Conservation (phyloP, 2,797 vertebrate species). For the Hippoglossus hippoglossus region DNA sequence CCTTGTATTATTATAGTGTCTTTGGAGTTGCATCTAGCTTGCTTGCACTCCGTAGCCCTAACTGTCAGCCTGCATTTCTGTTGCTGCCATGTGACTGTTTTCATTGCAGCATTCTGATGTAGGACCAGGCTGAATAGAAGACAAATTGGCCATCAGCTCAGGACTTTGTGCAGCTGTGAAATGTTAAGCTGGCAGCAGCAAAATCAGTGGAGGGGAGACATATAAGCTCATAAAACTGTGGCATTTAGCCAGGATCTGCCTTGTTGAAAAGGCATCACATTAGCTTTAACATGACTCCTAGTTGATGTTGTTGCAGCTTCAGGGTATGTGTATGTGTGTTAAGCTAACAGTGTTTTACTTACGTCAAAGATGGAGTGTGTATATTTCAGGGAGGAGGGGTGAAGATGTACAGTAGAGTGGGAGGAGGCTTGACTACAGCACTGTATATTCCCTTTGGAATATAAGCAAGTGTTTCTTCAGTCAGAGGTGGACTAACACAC, state of each 20-base stretch:
- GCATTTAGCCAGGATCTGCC: conserved; percentile 25
- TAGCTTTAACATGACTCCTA: conserved; percentile 23
- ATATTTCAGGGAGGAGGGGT: background rate
- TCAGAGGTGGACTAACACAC: background rate
- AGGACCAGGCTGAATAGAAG: background rate
- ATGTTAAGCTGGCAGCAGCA: background rate
- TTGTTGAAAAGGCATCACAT: conserved; percentile 10
- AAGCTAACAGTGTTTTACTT: conserved; percentile 10
- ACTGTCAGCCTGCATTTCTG: background rate
- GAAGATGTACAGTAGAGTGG: conserved; percentile 31
- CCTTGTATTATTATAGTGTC: background rate
- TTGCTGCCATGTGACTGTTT: conserved; percentile 2
- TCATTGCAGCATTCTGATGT: background rate
- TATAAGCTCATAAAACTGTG: conserved; percentile 7
- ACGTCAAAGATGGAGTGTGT: conserved; percentile 9
- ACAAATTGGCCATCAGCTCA: background rate
- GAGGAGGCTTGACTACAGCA: conserved; percentile 23
- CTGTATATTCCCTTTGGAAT: conserved; percentile 18
- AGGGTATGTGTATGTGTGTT: conserved; percentile 8
- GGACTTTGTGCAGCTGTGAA: conserved; percentile 3
- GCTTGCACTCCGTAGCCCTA: background rate
- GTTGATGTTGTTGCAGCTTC: background rate
- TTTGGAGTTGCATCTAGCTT: background rate
- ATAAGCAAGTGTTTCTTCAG: conserved; percentile 19
- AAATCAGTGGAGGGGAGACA: background rate